Percentiles rank a stretch among this genome's conserved stretches.
These are phyloP conservation scores for Pseudachorutes palmiensis DNA, from an alignment of 1,140 invertebrate genomes.

Conservation along the genomic window DNA sequence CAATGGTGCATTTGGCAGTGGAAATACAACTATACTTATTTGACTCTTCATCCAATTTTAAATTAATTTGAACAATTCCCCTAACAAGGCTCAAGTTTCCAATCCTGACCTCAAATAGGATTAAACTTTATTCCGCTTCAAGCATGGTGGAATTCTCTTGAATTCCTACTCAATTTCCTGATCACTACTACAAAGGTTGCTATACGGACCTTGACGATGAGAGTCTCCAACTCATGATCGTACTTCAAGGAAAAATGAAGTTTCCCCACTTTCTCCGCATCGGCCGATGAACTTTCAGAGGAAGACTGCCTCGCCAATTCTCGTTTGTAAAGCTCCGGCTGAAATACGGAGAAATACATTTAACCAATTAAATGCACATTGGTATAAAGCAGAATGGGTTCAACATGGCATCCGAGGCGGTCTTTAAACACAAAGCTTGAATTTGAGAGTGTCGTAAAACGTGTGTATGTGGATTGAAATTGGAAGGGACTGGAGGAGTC, in stretches of 20 bases:
- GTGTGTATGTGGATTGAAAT: no score
- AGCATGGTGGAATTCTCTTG: no score
- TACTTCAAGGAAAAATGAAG: constrained; percentile 68
- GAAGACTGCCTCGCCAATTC: constrained; percentile 63
- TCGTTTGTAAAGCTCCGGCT: constrained; percentile 70
- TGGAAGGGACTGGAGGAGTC: no score
- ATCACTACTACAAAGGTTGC: not conserved
- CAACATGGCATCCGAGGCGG: not conserved
- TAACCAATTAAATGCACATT: not conserved
- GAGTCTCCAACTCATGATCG: constrained; percentile 63
- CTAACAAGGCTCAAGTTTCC: no score
- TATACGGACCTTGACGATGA: constrained; percentile 60
- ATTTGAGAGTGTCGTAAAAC: no score
- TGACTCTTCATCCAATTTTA: no score
- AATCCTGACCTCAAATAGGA: no score
- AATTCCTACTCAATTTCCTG: not conserved
- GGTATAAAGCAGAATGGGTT: not conserved
- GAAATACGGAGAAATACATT: constrained; percentile 22
- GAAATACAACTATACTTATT: no score
- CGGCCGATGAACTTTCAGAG: constrained; percentile 57
- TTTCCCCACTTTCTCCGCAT: constrained; percentile 65
- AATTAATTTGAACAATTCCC: no score
- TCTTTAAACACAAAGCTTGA: not conserved
- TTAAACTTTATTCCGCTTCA: no score
- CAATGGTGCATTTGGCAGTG: no score